Evolutionary conservation across 2,113 vertebrate species (phyloP).

Genomic region (Anolis carolinensis): DNA sequence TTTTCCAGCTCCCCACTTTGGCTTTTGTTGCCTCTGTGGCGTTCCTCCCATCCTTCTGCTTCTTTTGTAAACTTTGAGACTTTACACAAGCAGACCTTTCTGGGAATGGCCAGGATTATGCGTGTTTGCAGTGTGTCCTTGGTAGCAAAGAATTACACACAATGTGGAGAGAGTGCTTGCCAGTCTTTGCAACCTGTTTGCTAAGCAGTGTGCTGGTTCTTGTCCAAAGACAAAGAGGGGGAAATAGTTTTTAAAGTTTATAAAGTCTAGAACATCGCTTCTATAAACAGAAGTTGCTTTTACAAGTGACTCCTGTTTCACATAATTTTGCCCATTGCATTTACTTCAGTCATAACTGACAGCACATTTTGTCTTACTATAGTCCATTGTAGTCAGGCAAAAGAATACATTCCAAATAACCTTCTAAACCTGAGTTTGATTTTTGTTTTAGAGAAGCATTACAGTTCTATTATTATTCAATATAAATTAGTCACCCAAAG

Average conservation of each 20-base stretch:
- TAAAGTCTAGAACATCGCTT: neutral
- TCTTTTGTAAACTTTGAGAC: slow-evolving; percentile 9
- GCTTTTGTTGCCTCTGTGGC: neutral
- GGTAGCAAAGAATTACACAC: slow-evolving; percentile 57
- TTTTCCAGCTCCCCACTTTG: fast-evolving
- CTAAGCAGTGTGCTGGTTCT: slow-evolving; percentile 35
- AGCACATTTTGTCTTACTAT: no score
- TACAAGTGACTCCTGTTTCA: slow-evolving; percentile 10
- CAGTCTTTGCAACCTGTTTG: neutral
- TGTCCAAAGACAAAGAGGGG: neutral
- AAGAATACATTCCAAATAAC: neutral
- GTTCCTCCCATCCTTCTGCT: slow-evolving; percentile 21
- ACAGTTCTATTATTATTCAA: neutral
- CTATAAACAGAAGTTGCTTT: slow-evolving; percentile 15
- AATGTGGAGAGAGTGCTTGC: slow-evolving; percentile 9
- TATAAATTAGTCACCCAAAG: neutral
- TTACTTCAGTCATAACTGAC: slow-evolving; percentile 15
- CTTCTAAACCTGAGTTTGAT: neutral
- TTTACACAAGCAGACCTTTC: slow-evolving; percentile 31
- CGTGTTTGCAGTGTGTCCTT: slow-evolving; percentile 51
- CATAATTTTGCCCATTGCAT: neutral
- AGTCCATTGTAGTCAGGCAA: neutral
- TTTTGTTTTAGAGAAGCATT: neutral
- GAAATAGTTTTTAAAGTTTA: slow-evolving; percentile 1
- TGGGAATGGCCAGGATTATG: slow-evolving; percentile 30